Percentiles rank a stretch among this genome's conserved stretches.
These are phyloP conservation scores for Forbesichthys papilliferus DNA, from an alignment of 2,113 vertebrate species.

Conservation along the genomic window DNA sequence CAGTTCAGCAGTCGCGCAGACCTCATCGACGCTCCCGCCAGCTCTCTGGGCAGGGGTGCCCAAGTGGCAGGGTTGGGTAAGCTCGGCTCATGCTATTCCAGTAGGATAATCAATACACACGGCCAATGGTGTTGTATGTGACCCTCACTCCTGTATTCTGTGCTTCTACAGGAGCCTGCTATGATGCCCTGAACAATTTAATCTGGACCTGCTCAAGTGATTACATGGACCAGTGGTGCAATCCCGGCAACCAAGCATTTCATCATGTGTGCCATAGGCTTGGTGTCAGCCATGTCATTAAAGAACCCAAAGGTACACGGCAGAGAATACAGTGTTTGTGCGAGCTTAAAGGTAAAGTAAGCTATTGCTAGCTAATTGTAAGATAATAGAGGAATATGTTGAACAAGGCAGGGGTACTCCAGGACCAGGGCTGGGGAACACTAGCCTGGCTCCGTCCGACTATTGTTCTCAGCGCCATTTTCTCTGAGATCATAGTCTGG, in stretches of 20 bases:
- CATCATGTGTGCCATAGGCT: constrained; percentile 97
- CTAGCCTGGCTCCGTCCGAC: no score
- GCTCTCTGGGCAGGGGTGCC: constrained; percentile 94
- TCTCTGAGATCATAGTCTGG: no score
- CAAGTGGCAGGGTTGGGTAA: constrained; percentile 95
- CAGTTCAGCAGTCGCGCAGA: constrained; percentile 94
- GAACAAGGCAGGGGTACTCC: no score
- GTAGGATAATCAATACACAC: neutral
- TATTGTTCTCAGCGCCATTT: no score
- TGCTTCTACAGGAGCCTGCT: constrained; percentile 85
- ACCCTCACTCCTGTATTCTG: constrained; percentile 7
- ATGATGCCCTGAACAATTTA: constrained; percentile 96
- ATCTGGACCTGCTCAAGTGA: constrained; percentile 98
- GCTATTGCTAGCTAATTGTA: no score
- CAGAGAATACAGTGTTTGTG: neutral
- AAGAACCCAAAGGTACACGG: constrained; percentile 89
- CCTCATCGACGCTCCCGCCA: constrained; percentile 94
- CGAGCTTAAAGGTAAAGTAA: no score
- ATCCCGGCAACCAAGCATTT: constrained; percentile 97
- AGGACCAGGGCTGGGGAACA: no score
- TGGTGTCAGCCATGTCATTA: constrained; percentile 92
- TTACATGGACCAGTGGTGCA: constrained; percentile 98
- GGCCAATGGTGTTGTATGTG: neutral
- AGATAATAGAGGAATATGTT: no score
- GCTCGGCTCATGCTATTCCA: constrained; percentile 26